Conservation (phyloP, 2,797 vertebrate genomes). For the Hemibagrus guttatus region DNA sequence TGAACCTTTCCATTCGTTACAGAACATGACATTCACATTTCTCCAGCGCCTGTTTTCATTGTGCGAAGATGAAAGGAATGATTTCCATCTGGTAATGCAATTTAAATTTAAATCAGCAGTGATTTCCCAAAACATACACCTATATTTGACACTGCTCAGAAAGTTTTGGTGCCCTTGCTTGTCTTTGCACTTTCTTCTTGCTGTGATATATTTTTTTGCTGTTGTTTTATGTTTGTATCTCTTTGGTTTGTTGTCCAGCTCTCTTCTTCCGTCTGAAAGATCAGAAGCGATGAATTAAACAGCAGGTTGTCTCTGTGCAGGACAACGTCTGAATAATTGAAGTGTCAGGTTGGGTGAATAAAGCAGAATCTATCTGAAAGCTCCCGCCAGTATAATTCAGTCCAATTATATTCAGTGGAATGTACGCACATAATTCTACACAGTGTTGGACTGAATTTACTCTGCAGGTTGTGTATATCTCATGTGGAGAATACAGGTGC, state of each 20-base stretch:
- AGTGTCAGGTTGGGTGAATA: constrained; percentile 40
- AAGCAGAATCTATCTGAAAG: constrained; percentile 34
- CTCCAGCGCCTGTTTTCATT: constrained; percentile 43
- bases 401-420: constrained; percentile 24
- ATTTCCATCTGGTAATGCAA: constrained; percentile 58
- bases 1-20: constrained; percentile 46
- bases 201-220: constrained; percentile 26
- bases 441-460: not conserved
- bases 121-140: constrained; percentile 41
- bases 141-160: constrained; percentile 11
- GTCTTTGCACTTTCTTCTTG: constrained; percentile 50
- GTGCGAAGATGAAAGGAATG: constrained; percentile 48
- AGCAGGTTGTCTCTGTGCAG: constrained; percentile 46
- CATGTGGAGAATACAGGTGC: not conserved
- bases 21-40: constrained; percentile 49
- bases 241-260: constrained; percentile 46
- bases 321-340: constrained; percentile 52
- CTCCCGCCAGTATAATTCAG: constrained; percentile 4
- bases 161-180: constrained; percentile 52
- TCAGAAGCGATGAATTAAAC: constrained; percentile 58
- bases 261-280: constrained; percentile 45
- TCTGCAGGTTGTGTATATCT: not conserved
- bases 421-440: not conserved
- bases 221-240: constrained; percentile 30
- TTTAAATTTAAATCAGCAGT: constrained; percentile 57